Base-by-base conservation (phyloP, 1,140 invertebrate species). In the Drosophila nasuta region DNA sequence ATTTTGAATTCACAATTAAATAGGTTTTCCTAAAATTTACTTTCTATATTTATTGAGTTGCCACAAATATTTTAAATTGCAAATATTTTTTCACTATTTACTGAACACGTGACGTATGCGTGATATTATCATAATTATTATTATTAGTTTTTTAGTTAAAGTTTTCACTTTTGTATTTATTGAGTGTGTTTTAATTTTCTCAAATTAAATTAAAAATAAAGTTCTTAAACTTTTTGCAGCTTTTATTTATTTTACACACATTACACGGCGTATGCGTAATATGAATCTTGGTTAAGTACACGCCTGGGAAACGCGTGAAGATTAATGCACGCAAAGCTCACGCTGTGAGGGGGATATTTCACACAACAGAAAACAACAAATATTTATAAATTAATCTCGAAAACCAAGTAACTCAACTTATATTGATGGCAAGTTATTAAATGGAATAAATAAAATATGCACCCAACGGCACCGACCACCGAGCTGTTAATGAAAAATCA, bases 401-500 rank as follows among this genome's bases (percentile, higher is more conserved):
- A 65, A 68, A 11, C 41, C 28, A 1, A 15, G 35, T 1, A 73
- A 48, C 65, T 64, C 45, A 46, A 70, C 54, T 57, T 77, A 25
- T 77, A 87, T 83, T 76, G 68, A 89, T 81, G 81, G 35, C 60
- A 49, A 68, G 77, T 88, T 83, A 88, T 87, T 80, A 75, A 87
- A 73, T 56, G 33, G 63, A 62, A 75, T 63, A 70, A 82, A 74
- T 70, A 79, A 65, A 79, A 6, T 33, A 54, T 72, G 64, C 13
- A 38, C 60, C 75, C 70, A 60, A 68, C 64, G 43, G 64, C 15
- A 48, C 52, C 64, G 45, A 57, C 35, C 48, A 15, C 66, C 66
- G 68, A 68, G 68, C 46, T 67, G 74, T 78, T 88, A 89, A 89
- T 88, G 85, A 88, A 82, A 89, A 77, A 72, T 72, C 83, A 80